These are phyloP conservation scores for Phalera bucephala DNA, from an alignment of 2,888 invertebrate genomes.

Conservation along the genomic window DNA sequence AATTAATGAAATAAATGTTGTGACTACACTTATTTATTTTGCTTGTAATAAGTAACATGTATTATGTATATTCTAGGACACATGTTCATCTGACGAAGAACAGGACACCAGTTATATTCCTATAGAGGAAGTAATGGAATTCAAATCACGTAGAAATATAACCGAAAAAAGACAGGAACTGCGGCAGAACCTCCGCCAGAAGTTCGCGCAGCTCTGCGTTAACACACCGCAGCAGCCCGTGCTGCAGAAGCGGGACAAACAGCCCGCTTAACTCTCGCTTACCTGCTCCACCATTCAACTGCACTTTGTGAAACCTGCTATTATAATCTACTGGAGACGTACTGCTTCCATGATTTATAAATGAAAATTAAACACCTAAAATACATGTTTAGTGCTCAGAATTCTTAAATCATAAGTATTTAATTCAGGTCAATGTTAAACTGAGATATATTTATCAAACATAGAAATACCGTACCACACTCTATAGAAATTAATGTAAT, in stretches of 20 bases:
- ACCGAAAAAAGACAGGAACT: conserved; percentile 91
- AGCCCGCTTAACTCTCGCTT: conserved; percentile 39
- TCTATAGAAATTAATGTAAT: conserved; percentile 17
- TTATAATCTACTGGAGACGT: conserved; percentile 7
- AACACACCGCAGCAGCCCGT: conserved; percentile 64
- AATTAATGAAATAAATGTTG: no score
- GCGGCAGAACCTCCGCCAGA: conserved; percentile 90
- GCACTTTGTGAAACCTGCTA: conserved; percentile 28
- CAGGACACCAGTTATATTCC: conserved; percentile 92
- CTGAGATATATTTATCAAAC: conserved; percentile 8
- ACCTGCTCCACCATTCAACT: conserved; percentile 37
- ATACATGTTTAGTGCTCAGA: conserved; percentile 13
- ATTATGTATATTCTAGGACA: conserved; percentile 80
- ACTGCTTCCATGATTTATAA: conserved; percentile 21
- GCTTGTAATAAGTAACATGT: no score
- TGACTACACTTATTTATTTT: no score
- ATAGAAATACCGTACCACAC: conserved; percentile 10
- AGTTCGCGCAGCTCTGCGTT: conserved; percentile 91
- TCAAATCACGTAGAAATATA: conserved; percentile 91
- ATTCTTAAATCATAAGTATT: conserved; percentile 13
- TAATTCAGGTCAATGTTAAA: conserved; percentile 7
- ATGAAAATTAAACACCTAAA: conserved; percentile 14
- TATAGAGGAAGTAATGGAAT: conserved; percentile 93
- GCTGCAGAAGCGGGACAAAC: conserved; percentile 42
- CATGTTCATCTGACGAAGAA: conserved; percentile 90